Percentiles rank a stretch among this genome's conserved stretches.
These are phyloP conservation scores for Euzophera pinguis DNA, from an alignment of 2,888 invertebrate genomes.

Conservation along the genomic window DNA sequence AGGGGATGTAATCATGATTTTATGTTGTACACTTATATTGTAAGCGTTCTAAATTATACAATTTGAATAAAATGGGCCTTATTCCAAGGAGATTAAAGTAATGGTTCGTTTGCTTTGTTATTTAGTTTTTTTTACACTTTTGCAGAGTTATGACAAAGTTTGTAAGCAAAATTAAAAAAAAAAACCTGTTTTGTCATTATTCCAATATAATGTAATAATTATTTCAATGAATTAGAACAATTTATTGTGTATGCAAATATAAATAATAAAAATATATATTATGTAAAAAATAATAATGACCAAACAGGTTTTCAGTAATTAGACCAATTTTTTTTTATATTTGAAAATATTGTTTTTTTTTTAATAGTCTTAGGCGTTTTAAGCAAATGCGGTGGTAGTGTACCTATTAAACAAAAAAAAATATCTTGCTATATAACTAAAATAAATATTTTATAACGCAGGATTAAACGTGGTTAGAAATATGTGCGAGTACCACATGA, in stretches of 20 bases:
- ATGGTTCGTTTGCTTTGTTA: neutral
- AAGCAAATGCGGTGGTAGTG: conserved; percentile 19
- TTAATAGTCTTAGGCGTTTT: conserved; percentile 27
- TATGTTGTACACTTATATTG: neutral
- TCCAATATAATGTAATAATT: neutral
- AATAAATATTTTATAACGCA: too few species aligned
- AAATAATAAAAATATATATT: neutral
- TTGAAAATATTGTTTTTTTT: conserved; percentile 37
- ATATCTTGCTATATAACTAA: too few species aligned
- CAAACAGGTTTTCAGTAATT: conserved; percentile 24
- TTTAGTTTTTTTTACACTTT: conserved; percentile 18
- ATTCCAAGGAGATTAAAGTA: conserved; percentile 12
- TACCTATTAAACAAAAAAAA: neutral
- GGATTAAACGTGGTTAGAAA: too few species aligned
- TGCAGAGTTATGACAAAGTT: conserved; percentile 29
- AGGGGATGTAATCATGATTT: conserved; percentile 4
- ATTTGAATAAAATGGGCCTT: conserved; percentile 14
- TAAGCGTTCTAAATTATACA: conserved; percentile 7
- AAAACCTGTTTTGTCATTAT: conserved; percentile 2
- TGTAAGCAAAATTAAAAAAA: conserved; percentile 27
- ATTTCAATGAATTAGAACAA: conserved; percentile 8
- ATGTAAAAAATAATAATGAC: neutral
- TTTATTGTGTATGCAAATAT: neutral
- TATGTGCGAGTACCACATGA: too few species aligned
- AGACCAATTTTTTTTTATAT: conserved; percentile 30